Base-by-base conservation (phyloP, 2,888 invertebrate species). In the Melieria picta region DNA sequence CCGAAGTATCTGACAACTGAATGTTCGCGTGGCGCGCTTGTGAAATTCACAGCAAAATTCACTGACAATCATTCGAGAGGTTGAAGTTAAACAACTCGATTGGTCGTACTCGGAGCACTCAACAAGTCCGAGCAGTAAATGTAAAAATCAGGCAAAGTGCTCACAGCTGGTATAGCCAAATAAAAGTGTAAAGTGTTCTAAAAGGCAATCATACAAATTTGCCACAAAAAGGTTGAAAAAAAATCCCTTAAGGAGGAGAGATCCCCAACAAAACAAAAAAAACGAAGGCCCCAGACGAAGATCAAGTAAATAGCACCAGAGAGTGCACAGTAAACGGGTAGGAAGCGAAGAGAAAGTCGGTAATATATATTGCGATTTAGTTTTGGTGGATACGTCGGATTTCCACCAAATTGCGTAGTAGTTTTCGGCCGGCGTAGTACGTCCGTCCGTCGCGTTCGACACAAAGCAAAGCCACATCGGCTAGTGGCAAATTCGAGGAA, bases 341-440 rank as follows among this genome's bases (percentile, higher is more conserved):
- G 30, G 30, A 65, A 56, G 16, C 16, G 9, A 42, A 58, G 16
- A 58, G 6, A 43, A 42, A 42, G n/a, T 42, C 7, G n/a, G 13
- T 58, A n/a, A n/a, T 46, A 60, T 45, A 45, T 13, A 45, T 45
- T 65, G 45, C 52, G 43, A 55, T 65, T 52, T 13, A 5, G 52
- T 50, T 55, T 65, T 65, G 60, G 67, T 61, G 67, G 67, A 67
- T 50, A 52, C 60, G 16, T 67, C 67, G 60, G 67, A 60, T 67
- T 67, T 67, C 60, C 67, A 60, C 67, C 57, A 10, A 61, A 45
- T 50, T 61, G 66, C 43, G n/a, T 16, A 50, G 60, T 67, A 16
- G 16, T 60, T 5, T 13, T 67, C 60, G 67, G 67, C 60, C 52
- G 67, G 61, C 67, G 60, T 67, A 52, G 60, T 61, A 13, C 10